Evolutionary conservation across 2,113 vertebrate genomes (phyloP).

Genomic region (Xenopus tropicalis): DNA sequence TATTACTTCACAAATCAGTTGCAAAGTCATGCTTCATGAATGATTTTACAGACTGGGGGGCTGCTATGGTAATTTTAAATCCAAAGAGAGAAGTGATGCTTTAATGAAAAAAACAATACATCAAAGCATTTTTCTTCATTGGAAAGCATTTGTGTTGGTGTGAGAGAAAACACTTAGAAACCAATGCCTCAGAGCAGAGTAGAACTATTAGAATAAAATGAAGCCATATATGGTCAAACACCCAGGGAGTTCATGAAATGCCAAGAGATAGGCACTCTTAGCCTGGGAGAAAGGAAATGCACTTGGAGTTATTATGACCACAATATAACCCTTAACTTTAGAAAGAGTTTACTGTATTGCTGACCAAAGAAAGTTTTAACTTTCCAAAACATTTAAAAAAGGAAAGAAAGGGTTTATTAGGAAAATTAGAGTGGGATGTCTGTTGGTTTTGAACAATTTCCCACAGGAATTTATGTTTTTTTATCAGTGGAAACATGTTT

Average conservation of each 20-base stretch:
- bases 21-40: too few relatives aligned
- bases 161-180: constrained; percentile 36
- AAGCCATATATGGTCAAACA: constrained; percentile 51
- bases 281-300: constrained; percentile 51
- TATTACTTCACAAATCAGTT: too few relatives aligned
- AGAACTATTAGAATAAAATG: constrained; percentile 45
- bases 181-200: constrained; percentile 37
- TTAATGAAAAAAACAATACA: too few relatives aligned
- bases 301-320: constrained; percentile 41
- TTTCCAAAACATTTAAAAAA: constrained; percentile 47
- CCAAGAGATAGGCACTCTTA: constrained; percentile 51
- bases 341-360: constrained; percentile 37
- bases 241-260: constrained; percentile 40
- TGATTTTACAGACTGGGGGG: too few relatives aligned
- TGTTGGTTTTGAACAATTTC: constrained; percentile 60
- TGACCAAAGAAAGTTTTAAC: constrained; percentile 36
- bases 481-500: constrained; percentile 55
- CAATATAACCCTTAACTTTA: constrained; percentile 53
- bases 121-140: not conserved
- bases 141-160: not conserved
- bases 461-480: constrained; percentile 63
- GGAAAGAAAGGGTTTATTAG: constrained; percentile 48
- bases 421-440: constrained; percentile 43
- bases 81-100: too few relatives aligned
- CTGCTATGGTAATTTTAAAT: too few relatives aligned